Conservation (phyloP, 2,797 vertebrate species). For the Labroides dimidiatus region DNA sequence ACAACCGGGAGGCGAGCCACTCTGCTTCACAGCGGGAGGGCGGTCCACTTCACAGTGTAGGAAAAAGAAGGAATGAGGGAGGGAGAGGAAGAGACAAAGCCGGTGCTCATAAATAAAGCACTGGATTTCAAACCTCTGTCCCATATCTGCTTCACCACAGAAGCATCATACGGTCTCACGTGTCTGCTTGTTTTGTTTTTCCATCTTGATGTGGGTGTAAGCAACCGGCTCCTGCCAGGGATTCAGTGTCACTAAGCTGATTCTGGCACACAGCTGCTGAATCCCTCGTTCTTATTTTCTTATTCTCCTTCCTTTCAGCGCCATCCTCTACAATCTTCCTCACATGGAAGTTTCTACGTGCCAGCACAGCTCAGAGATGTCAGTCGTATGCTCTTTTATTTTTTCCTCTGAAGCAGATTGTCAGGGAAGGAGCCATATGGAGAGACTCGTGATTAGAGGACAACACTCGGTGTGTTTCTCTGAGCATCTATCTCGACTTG, state of each 20-base stretch:
- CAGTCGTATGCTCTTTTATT: constrained; percentile 43
- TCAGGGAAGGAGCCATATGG: constrained; percentile 36
- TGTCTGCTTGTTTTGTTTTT: constrained; percentile 58
- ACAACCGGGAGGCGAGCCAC: constrained; percentile 75
- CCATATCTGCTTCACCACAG: constrained; percentile 40
- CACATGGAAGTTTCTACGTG: constrained; percentile 66
- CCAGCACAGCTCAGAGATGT: constrained; percentile 60
- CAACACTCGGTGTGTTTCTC: constrained; percentile 61
- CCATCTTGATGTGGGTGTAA: constrained; percentile 51
- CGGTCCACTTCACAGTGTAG: constrained; percentile 71
- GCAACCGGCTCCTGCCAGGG: constrained; percentile 51
- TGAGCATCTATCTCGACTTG: constrained; percentile 57
- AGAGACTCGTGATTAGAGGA: constrained; percentile 62
- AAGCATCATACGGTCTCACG: constrained; percentile 41
- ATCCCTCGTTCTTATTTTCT: constrained; percentile 4
- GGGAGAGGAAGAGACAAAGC: constrained; percentile 21
- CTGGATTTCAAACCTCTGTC: constrained; percentile 38
- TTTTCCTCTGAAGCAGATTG: constrained; percentile 65
- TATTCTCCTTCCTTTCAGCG: constrained; percentile 13
- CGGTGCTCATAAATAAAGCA: constrained; percentile 63
- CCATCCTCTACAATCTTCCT: constrained; percentile 58
- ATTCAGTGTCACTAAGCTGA: constrained; percentile 63
- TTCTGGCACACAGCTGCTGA: constrained; percentile 58
- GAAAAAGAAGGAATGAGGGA: constrained; percentile 37
- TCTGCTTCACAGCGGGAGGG: constrained; percentile 71